Percentiles rank a stretch among this genome's conserved stretches.
Conservation (phyloP, 2,888 invertebrate genomes). For the Prosapia bicincta region DNA sequence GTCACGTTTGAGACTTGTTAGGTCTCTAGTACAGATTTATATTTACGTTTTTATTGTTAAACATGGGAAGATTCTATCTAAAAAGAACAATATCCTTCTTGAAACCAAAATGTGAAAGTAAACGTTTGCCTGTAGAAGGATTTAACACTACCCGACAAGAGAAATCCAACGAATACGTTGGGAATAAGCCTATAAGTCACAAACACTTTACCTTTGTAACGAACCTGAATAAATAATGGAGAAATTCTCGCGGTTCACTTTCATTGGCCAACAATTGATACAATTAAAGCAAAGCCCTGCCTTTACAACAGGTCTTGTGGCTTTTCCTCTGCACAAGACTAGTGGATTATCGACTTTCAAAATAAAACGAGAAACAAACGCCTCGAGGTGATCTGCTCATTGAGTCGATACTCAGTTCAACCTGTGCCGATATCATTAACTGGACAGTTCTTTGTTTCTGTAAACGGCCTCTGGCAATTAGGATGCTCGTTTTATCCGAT, state of each 20-base stretch:
- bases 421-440: neutral
- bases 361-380: neutral
- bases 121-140: no score
- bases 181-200: no score
- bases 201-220: neutral
- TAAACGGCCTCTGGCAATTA: neutral
- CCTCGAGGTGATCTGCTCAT: neutral
- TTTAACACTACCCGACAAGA: no score
- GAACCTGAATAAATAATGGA: neutral
- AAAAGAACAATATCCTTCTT: no score
- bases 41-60: no score
- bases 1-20: no score
- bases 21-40: no score
- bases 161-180: no score
- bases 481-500: neutral
- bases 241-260: neutral
- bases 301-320: neutral
- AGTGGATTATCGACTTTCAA: neutral
- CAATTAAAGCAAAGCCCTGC: neutral
- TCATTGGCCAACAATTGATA: neutral
- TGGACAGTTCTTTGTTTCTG: neutral
- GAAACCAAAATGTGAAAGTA: no score
- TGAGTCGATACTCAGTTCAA: neutral
- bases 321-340: neutral
- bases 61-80: no score